A percentile compares a stretch with the other conserved stretches of the same genome.
Conservation (phyloP, 2,113 vertebrate species). For the Pollachius pollachius region DNA sequence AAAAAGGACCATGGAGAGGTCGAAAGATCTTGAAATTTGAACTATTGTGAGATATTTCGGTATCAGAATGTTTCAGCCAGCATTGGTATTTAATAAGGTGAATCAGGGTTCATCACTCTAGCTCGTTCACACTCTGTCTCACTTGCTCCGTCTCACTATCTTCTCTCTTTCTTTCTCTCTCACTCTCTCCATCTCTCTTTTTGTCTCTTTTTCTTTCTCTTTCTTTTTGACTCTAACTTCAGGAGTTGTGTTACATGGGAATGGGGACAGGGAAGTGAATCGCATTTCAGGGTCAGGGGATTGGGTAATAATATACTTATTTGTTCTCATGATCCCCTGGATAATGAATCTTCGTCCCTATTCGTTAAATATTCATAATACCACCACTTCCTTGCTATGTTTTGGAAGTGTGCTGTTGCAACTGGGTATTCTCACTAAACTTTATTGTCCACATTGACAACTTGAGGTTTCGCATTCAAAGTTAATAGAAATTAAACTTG, state of each 20-base stretch:
- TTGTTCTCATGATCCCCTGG: neutral
- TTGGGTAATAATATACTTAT: constrained; percentile 2
- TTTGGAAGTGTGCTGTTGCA: neutral
- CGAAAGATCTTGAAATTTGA: too few species aligned
- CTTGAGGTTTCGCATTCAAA: too few species aligned
- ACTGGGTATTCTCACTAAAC: too few species aligned
- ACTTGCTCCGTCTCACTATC: neutral
- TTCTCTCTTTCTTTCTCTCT: neutral
- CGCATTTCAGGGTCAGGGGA: constrained; percentile 5
- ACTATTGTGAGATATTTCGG: too few species aligned
- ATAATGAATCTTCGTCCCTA: neutral
- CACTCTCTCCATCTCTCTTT: neutral
- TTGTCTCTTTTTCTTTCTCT: neutral
- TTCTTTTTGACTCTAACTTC: neutral
- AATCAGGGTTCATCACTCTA: neutral
- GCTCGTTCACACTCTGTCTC: neutral
- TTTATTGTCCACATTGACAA: too few species aligned
- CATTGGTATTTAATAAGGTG: neutral
- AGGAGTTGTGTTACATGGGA: constrained; percentile 42
- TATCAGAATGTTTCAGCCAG: too few species aligned
- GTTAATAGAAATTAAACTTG: too few species aligned
- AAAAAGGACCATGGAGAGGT: too few species aligned
- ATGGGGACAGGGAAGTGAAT: constrained; percentile 37
- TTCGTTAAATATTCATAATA: neutral
- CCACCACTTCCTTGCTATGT: neutral